Evolutionary conservation across 2,113 vertebrate genomes (phyloP).

Genomic region (Tachysurus fulvidraco): DNA sequence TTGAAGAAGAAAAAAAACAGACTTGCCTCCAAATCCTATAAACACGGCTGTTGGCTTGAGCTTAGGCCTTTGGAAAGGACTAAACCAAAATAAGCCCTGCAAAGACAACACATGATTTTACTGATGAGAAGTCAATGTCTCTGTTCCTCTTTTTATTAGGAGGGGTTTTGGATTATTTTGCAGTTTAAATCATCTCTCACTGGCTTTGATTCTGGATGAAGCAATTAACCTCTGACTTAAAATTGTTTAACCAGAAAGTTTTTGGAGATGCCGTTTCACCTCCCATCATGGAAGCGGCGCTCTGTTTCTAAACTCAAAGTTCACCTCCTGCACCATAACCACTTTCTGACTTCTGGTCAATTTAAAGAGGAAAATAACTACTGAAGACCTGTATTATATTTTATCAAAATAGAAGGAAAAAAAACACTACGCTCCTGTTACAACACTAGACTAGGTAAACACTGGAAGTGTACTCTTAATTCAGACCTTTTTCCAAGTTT

Average conservation of each 20-base stretch:
- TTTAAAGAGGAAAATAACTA: constrained; percentile 64
- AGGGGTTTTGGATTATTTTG: constrained; percentile 23
- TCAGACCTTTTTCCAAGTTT: constrained; percentile 57
- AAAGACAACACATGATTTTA: constrained; percentile 17
- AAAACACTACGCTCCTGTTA: constrained; percentile 65
- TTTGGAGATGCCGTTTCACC: constrained; percentile 15
- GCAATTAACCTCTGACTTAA: constrained; percentile 1
- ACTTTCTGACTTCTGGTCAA: constrained; percentile 52
- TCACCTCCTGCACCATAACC: constrained; percentile 44
- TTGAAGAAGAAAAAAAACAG: constrained; percentile 25
- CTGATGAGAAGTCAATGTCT: constrained; percentile 14
- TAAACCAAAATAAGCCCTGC: constrained; percentile 1
- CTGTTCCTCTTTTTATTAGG: background rate
- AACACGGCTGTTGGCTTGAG: background rate
- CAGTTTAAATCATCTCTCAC: background rate
- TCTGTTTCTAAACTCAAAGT: constrained; percentile 19
- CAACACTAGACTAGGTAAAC: constrained; percentile 74
- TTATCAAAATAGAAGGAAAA: constrained; percentile 38
- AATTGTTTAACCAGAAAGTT: background rate
- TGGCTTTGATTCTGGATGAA: background rate
- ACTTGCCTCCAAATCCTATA: constrained; percentile 3
- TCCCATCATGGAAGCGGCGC: background rate
- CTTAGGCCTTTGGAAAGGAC: background rate
- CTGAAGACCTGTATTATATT: constrained; percentile 65
- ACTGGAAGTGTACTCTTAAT: constrained; percentile 74